Base-by-base conservation (phyloP, 2,888 invertebrate genomes). In the Ditula angustiorana region DNA sequence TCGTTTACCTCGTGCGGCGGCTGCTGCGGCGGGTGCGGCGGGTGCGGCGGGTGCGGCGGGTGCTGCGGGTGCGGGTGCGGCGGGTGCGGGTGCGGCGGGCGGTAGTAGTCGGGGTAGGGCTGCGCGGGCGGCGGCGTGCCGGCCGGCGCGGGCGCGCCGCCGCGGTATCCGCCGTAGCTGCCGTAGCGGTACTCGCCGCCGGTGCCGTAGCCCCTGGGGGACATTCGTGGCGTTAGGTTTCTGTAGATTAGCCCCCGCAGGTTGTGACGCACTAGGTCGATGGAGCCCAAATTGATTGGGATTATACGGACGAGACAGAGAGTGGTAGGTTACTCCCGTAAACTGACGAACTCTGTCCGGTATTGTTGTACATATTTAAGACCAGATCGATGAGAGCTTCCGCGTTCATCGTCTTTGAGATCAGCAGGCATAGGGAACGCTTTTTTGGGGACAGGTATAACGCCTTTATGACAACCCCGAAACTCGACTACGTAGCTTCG, bases 141-240 rank as follows among this genome's bases (percentile, higher is more conserved):
- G 44, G 80, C 79, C 47, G 80, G 76, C 65, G 70, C 74, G 62
- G 85, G 89, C 80, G 77, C 92, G 82, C 76, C 84, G 61, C 80
- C 92, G 68, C 85, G 83, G 80, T 84, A 84, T 67, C 82, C 84
- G 72, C 89, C 82, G 94, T 94, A 87, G 85, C 94, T 85, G 72
- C 86, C 86, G 86, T 89, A 89, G 77, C 86, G 84, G 74, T 81
- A 80, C 73, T 87, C 86, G 69, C 82, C 82, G 74, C 79, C 78
- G 71, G 67, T 57, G n/a, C 66, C 69, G 60, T 66, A 69, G 5
- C 64, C 63, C 35, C 60, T 58, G 64, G 21, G 52, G 44, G 52
- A 63, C 63, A 58, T 21, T 30, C 10, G 30, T 30, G 7, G 2
- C 3, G 26, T 49, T 26, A 21, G 19, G 28, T 30, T n/a, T 13